phyloP scores from a whole-genome alignment of 2,888 invertebrate genomes.

The Incurvaria masculella region DNA sequence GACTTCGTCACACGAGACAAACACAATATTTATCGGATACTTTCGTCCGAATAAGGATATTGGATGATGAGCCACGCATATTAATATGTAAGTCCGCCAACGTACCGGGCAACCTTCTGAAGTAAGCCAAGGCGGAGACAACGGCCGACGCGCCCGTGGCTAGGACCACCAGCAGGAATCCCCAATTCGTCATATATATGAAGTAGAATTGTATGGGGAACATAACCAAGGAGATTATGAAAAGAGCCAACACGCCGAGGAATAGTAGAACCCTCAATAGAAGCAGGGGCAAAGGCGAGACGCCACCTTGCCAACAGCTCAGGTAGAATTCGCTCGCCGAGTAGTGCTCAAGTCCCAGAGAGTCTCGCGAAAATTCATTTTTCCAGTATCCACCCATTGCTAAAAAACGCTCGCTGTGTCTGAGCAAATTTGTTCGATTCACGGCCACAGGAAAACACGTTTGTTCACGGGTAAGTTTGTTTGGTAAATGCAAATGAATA shows the following conservation, averaged over 20 bases:
- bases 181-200: conserved; percentile 49
- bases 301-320: conserved; percentile 36
- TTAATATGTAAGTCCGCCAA: not conserved
- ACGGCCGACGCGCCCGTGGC: conserved; percentile 29
- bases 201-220: conserved; percentile 29
- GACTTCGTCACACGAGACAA: too few relatives aligned
- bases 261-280: conserved; percentile 27
- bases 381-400: not conserved
- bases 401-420: too few relatives aligned
- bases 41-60: not conserved
- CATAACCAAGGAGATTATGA: conserved; percentile 24
- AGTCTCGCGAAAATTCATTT: not conserved
- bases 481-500: too few relatives aligned
- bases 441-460: too few relatives aligned
- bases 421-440: too few relatives aligned
- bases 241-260: conserved; percentile 27
- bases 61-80: too few relatives aligned
- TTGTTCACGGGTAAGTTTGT: too few relatives aligned
- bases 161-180: conserved; percentile 30
- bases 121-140: conserved; percentile 30
- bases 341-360: conserved; percentile 23
- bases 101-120: conserved; percentile 32
- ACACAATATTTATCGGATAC: too few relatives aligned
- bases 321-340: conserved; percentile 34
- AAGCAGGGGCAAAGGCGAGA: conserved; percentile 28